Conservation (phyloP, 2,797 vertebrate species). For the Danio choprae region DNA sequence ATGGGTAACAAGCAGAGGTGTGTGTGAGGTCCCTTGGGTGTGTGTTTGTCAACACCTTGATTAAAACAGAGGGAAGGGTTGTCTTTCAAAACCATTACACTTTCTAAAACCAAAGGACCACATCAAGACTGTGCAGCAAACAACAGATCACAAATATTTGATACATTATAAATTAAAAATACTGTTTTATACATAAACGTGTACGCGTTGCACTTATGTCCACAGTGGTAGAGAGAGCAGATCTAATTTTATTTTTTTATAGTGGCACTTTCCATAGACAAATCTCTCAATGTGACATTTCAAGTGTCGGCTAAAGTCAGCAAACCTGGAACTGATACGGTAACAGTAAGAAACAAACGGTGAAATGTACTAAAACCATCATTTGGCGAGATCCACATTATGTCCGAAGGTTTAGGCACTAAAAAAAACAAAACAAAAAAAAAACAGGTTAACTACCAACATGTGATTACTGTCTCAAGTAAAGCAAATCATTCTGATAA, state of each 20-base stretch:
- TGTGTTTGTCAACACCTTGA: slow-evolving; percentile 53
- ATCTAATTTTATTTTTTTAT: slow-evolving; percentile 1
- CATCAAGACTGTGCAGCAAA: slow-evolving; percentile 67
- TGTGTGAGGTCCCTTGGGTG: slow-evolving; percentile 68
- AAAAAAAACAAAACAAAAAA: too few species aligned
- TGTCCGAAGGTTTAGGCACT: slow-evolving; percentile 69
- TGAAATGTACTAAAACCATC: neutral
- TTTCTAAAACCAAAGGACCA: slow-evolving; percentile 61
- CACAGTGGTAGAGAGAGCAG: slow-evolving; percentile 73
- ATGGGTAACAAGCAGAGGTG: slow-evolving; percentile 67
- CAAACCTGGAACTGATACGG: slow-evolving; percentile 13
- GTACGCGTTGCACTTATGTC: slow-evolving; percentile 83
- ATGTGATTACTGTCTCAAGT: slow-evolving; percentile 49
- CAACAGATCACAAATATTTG: slow-evolving; percentile 86
- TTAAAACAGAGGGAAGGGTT: slow-evolving; percentile 8
- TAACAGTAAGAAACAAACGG: slow-evolving; percentile 31
- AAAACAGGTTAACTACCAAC: slow-evolving; percentile 63
- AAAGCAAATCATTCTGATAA: slow-evolving; percentile 59
- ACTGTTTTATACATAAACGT: slow-evolving; percentile 91
- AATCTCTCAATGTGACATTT: slow-evolving; percentile 15
- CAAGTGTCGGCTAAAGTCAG: neutral
- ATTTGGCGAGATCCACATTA: slow-evolving; percentile 30
- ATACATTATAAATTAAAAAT: slow-evolving; percentile 97
- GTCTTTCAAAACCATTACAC: slow-evolving; percentile 39
- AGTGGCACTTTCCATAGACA: slow-evolving; percentile 33